These are phyloP conservation scores for Perccottus glenii DNA, from an alignment of 2,113 vertebrate species.

Conservation along the genomic window DNA sequence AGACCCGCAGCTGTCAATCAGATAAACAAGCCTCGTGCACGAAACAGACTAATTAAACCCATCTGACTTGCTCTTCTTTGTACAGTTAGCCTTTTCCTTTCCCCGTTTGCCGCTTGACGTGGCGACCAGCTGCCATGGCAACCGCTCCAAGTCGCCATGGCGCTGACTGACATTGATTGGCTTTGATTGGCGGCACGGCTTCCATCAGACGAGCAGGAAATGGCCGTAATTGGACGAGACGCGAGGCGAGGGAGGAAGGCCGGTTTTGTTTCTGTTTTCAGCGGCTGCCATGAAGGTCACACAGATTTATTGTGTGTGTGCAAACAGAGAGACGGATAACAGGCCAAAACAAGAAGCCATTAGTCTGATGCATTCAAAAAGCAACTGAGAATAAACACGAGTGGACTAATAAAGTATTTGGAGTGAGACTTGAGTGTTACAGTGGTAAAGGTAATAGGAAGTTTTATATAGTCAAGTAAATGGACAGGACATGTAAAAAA, in stretches of 20 bases:
- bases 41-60: background rate
- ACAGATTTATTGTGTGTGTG: background rate
- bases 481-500: no score
- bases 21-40: constrained; percentile 3
- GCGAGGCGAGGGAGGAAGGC: constrained; percentile 10
- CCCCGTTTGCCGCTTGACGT: constrained; percentile 1
- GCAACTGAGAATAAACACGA: no score
- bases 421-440: no score
- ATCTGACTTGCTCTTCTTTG: constrained; percentile 5
- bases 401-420: no score
- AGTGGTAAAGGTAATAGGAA: no score
- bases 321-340: no score
- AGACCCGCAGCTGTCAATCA: constrained; percentile 33
- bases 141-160: constrained; percentile 20
- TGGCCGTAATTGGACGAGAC: constrained; percentile 36
- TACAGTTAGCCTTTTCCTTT: background rate
- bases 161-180: constrained; percentile 43
- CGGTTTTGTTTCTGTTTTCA: background rate
- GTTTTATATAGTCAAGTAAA: no score
- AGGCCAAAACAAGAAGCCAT: no score
- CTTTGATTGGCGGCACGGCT: constrained; percentile 14
- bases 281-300: constrained; percentile 36
- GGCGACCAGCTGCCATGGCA: constrained; percentile 34
- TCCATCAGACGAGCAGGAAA: constrained; percentile 22
- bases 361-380: no score